A percentile compares a stretch with the other conserved stretches of the same genome.
These are phyloP conservation scores for Collichthys lucidus DNA, from an alignment of 2,113 vertebrate species.

Conservation along the genomic window DNA sequence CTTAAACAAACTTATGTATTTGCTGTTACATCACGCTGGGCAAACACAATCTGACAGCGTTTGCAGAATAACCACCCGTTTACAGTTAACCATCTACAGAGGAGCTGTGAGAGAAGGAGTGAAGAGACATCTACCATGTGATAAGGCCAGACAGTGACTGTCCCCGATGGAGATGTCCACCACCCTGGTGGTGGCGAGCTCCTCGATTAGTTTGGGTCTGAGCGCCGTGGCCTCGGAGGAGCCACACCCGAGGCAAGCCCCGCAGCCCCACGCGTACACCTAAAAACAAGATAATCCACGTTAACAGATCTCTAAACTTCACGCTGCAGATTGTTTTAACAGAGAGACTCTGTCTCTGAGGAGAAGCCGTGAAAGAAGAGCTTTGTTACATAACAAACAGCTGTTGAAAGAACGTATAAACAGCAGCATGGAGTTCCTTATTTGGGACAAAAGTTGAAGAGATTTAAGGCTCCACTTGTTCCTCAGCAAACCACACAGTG, in stretches of 20 bases:
- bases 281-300: slow-evolving; percentile 50
- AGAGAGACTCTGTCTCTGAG: neutral
- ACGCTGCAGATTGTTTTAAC: neutral
- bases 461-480: neutral
- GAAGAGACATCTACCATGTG: slow-evolving; percentile 86
- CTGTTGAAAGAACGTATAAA: neutral
- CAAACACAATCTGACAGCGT: neutral
- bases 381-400: neutral
- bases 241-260: slow-evolving; percentile 96
- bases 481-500: neutral
- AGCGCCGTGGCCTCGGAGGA: slow-evolving; percentile 97
- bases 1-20: slow-evolving; percentile 23
- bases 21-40: slow-evolving; percentile 23
- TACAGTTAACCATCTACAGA: neutral
- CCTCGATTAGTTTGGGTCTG: slow-evolving; percentile 94
- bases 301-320: neutral
- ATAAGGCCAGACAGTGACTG: slow-evolving; percentile 97
- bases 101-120: neutral
- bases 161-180: slow-evolving; percentile 98
- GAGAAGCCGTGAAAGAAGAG: neutral
- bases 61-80: neutral
- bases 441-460: neutral
- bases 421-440: neutral
- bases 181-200: slow-evolving; percentile 93
- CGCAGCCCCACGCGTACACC: slow-evolving; percentile 98